Conservation (phyloP, 92 coral and sea anemone species). For the Palythoa caribaeorum region DNA sequence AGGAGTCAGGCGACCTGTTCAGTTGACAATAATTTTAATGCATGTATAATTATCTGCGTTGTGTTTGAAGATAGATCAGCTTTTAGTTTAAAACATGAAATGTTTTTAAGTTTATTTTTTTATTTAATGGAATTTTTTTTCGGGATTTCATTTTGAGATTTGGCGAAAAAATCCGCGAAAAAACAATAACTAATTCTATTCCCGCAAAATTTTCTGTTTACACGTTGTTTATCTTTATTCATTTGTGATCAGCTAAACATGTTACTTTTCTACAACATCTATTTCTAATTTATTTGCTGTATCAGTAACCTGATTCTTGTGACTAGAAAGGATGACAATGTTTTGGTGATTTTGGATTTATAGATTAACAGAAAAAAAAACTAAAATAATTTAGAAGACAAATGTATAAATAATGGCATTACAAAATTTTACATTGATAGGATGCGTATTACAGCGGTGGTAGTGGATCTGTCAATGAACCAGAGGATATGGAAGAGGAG, state of each 20-base stretch:
- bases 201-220: constrained; percentile 8
- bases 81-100: neutral
- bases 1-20: neutral
- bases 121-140: too few species aligned
- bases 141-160: too few species aligned
- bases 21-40: neutral
- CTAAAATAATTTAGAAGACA: neutral
- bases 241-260: neutral
- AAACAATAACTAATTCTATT: neutral
- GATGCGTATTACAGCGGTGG: neutral
- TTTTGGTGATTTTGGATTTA: constrained; percentile 1
- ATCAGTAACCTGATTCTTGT: neutral
- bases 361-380: neutral
- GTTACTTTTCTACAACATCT: neutral
- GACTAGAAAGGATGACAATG: neutral
- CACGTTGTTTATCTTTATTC: constrained; percentile 17
- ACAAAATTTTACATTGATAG: neutral
- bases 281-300: neutral
- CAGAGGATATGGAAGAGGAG: neutral
- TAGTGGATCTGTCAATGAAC: neutral
- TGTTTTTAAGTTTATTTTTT: neutral
- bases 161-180: neutral
- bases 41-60: neutral
- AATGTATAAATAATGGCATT: neutral
- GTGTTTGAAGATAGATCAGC: constrained; percentile 1